Base-by-base conservation (phyloP, 2,797 vertebrate species). In the Perodicticus potto region DNA sequence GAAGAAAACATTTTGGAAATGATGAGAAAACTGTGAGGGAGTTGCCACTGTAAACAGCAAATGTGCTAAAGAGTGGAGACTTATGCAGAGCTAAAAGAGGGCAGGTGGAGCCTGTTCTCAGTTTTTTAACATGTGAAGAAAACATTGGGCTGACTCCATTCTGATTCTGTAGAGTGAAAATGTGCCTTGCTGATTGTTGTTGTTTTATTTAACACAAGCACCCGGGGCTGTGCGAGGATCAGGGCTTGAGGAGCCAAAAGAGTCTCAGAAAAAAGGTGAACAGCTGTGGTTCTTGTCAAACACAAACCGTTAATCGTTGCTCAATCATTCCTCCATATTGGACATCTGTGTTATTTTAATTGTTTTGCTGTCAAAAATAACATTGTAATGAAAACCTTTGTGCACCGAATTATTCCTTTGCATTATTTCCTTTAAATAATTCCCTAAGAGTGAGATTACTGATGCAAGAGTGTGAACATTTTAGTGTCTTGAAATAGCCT, bases 1-100 rank as follows among this genome's bases (percentile, higher is more conserved):
- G 57, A 96, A 97, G 96, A 93, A 97, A 98, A 98, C 97, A 97
- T 97, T 97, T 96, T 97, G 95, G 96, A 97, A 97, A 96, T 57
- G 88, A 77, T 0, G 61, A 92, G 96, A 90, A 97, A 98, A 96
- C 96, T 98, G 97, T 98, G 97, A 98, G 95, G 78, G 90, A 89
- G 93, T 95, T 95, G 92, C 85, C 86, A 97, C 72, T 29, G 43
- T 97, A 97, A 98, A 98, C 96, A 97, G 76, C 91, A 96, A 96
- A 98, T 95, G 97, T 98, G 96, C 92, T 97, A 97, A 97, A 97
- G 97, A 95, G 65, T 34, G 65, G 89, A 88, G 95, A 90, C 97
- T 86, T 97, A 97, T 97, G 97, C 96, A 97, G 96, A 97, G 97
- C 87, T 90, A 95, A 97, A 89, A 77, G 94, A 96, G 96, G 97